Conservation (phyloP, 2,888 invertebrate species). For the Prosopocoilus inquinatus region DNA sequence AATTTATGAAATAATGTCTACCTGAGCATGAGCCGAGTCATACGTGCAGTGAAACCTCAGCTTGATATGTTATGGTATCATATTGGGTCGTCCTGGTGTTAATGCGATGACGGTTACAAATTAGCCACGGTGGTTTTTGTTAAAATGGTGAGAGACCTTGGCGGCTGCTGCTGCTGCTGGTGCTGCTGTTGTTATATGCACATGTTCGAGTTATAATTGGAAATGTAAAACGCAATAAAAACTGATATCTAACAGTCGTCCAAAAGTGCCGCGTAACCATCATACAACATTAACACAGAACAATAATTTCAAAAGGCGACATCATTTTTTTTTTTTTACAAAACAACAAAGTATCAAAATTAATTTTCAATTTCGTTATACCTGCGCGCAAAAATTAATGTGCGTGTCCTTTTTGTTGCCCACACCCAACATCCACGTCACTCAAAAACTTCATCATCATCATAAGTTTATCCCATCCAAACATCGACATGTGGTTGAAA, state of each 20-base stretch:
- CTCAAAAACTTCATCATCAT: too few relatives aligned
- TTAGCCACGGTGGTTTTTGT: constrained; percentile 25
- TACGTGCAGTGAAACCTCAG: constrained; percentile 16
- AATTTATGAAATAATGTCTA: constrained; percentile 21
- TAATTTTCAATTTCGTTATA: too few relatives aligned
- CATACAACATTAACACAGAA: not conserved
- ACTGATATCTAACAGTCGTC: constrained; percentile 1
- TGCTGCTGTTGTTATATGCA: constrained; percentile 10
- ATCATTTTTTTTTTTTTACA: too few relatives aligned
- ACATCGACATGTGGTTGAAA: too few relatives aligned
- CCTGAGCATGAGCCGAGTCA: constrained; percentile 9
- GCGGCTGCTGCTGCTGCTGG: constrained; percentile 3
- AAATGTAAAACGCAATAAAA: constrained; percentile 7
- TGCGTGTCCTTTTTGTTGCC: too few relatives aligned
- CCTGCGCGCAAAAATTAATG: too few relatives aligned
- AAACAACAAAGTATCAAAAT: too few relatives aligned
- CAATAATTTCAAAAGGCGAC: too few relatives aligned
- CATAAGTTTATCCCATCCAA: too few relatives aligned
- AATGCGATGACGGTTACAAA: constrained; percentile 31
- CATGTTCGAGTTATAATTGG: constrained; percentile 17
- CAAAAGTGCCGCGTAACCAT: not conserved
- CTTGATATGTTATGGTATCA: constrained; percentile 24
- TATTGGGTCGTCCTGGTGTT: constrained; percentile 23
- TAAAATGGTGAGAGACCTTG: constrained; percentile 11
- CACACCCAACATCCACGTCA: too few relatives aligned